Evolutionary conservation across 2,113 vertebrate genomes (phyloP).

Genomic region (Suncus etruscus): DNA sequence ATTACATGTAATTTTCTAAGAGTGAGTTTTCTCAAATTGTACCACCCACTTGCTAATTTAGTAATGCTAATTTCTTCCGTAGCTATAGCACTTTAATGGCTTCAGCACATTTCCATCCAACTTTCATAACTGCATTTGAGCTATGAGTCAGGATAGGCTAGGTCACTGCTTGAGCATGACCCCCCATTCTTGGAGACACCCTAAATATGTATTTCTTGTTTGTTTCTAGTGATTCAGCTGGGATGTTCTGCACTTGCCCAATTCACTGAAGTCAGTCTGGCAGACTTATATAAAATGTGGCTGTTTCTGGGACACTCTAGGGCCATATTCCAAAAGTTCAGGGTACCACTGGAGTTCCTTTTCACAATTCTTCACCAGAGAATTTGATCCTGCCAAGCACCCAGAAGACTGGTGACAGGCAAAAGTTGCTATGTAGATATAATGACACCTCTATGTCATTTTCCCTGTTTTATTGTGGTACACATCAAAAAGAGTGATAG

Average conservation of each 20-base stretch:
- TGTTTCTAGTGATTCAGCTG: neutral
- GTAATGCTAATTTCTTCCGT: neutral
- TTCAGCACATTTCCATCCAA: neutral
- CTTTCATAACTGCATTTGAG: neutral
- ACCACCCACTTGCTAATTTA: constrained; percentile 22
- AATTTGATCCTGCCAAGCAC: neutral
- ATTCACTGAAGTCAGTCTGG: neutral
- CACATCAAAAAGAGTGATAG: neutral
- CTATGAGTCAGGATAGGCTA: neutral
- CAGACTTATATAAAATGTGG: neutral
- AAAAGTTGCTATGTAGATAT: neutral
- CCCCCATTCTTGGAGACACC: neutral
- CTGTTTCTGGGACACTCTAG: neutral
- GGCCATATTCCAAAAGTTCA: neutral
- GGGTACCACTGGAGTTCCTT: neutral
- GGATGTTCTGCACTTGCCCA: neutral
- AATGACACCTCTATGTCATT: neutral
- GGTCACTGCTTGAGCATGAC: neutral
- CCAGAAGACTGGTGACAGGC: neutral
- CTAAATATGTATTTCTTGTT: neutral
- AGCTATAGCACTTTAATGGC: neutral
- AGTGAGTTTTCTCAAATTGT: neutral
- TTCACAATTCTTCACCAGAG: neutral
- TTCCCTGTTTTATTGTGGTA: neutral
- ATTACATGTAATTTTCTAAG: constrained; percentile 21